Conservation (phyloP, 1,140 invertebrate species). For the Pinna nobilis region DNA sequence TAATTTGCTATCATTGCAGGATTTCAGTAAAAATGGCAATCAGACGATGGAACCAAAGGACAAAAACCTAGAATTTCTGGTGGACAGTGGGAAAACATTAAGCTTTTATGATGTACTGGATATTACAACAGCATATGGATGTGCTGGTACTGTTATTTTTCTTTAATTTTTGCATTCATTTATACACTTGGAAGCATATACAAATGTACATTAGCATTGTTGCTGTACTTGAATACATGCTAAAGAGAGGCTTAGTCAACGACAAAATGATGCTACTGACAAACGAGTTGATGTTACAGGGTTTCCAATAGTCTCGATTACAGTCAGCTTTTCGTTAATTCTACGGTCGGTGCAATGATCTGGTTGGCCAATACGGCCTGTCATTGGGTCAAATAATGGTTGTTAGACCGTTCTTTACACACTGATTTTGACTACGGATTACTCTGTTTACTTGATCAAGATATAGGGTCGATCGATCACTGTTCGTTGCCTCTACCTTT, state of each 20-base stretch:
- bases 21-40: conserved; percentile 4
- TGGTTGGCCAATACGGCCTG: no score
- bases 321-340: no score
- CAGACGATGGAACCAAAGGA: conserved; percentile 14
- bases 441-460: no score
- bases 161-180: neutral
- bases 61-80: conserved; percentile 11
- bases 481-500: no score
- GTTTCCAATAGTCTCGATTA: no score
- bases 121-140: conserved; percentile 11
- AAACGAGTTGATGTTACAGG: no score
- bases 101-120: conserved; percentile 18
- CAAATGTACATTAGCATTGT: neutral
- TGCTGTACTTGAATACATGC: neutral
- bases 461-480: no score
- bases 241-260: neutral
- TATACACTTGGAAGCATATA: neutral
- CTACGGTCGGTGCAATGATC: no score
- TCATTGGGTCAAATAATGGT: no score
- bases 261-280: neutral
- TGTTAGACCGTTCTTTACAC: no score
- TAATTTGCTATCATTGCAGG: conserved; percentile 12
- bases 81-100: conserved; percentile 4
- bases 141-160: conserved; percentile 12
- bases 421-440: no score